Evolutionary conservation across 2,113 vertebrate genomes (phyloP).

Genomic region (Rhineura floridana): DNA sequence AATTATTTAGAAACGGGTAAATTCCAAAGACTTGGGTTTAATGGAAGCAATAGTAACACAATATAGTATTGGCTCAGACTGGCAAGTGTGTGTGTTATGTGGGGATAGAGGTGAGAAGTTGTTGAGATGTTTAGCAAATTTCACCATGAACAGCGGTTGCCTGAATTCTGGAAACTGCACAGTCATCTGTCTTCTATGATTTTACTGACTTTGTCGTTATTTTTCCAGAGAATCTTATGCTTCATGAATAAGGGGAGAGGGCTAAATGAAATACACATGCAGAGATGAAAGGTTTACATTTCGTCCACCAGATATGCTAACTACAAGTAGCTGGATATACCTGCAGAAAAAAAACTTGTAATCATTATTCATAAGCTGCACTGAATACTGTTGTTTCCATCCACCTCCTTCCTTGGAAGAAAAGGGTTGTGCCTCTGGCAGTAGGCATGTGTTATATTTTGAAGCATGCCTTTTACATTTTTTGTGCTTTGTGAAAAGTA

Average conservation of each 20-base stretch:
- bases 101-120: background rate
- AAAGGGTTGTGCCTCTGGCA: background rate
- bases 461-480: background rate
- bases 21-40: background rate
- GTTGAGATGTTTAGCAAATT: slow-evolving; percentile 5
- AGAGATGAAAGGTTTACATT: background rate
- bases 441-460: background rate
- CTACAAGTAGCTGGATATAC: background rate
- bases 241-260: background rate
- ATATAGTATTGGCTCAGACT: rapidly evolving
- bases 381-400: background rate
- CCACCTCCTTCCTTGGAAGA: background rate
- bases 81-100: background rate
- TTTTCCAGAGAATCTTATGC: background rate
- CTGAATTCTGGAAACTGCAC: background rate
- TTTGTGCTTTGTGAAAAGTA: background rate
- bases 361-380: background rate
- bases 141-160: background rate
- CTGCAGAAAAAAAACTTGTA: background rate
- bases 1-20: slow-evolving; percentile 16
- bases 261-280: background rate
- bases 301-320: background rate
- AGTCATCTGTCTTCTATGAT: no score
- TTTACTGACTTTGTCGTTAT: background rate
- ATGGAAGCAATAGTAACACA: background rate